A percentile compares a stretch with the other conserved stretches of the same genome.
These are phyloP conservation scores for Rhinolophus ferrumequinum DNA, from an alignment of 2,113 vertebrate species.

Conservation along the genomic window DNA sequence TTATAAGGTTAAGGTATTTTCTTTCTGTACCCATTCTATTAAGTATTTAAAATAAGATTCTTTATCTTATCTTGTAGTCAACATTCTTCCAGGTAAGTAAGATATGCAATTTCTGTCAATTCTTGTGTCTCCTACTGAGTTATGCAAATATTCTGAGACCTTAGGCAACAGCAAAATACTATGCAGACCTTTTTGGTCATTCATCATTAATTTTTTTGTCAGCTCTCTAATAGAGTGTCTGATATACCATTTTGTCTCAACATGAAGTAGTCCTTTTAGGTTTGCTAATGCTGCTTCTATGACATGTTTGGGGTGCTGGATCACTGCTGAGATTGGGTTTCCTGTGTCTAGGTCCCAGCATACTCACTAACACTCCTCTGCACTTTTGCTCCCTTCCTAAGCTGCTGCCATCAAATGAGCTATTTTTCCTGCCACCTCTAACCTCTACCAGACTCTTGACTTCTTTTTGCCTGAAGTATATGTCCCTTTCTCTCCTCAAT, in stretches of 20 bases:
- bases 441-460: background rate
- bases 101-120: background rate
- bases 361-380: background rate
- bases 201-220: background rate
- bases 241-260: background rate
- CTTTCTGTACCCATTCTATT: too few relatives aligned
- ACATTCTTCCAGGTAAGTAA: background rate
- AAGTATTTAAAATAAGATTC: background rate
- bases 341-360: background rate
- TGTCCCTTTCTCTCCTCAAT: background rate
- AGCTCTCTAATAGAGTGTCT: background rate
- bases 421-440: background rate
- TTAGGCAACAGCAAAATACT: background rate
- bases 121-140: background rate
- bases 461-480: background rate
- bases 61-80: background rate
- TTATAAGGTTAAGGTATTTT: too few relatives aligned
- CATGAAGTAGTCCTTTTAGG: background rate
- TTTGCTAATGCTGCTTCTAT: background rate
- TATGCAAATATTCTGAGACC: slow-evolving; percentile 24
- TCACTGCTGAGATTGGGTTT: background rate
- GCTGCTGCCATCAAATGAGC: background rate
- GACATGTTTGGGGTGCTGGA: background rate
- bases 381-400: background rate
- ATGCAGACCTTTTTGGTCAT: background rate